A percentile compares a stretch with the other conserved stretches of the same genome.
phyloP scores from a whole-genome alignment of 2,888 invertebrate species.

The Tanytarsus gracilentus region DNA sequence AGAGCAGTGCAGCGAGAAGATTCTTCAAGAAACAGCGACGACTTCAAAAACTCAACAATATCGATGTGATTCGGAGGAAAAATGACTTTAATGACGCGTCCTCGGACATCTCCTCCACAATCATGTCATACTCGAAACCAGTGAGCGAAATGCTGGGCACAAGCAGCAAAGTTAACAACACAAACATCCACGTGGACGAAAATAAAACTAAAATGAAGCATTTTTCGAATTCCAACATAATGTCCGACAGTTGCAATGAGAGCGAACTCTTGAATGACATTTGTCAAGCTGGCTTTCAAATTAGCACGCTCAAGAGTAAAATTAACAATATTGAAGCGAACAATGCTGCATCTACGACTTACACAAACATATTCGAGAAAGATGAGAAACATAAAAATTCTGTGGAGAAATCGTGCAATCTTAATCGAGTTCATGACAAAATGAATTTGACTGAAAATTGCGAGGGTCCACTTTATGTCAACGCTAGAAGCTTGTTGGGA shows the following conservation, averaged over 20 bases:
- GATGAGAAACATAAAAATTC: conserved; percentile 7
- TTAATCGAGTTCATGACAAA: conserved; percentile 32
- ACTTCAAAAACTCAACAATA: conserved; percentile 61
- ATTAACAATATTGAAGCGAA: conserved; percentile 36
- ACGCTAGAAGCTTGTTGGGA: conserved; percentile 31
- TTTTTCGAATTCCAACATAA: conserved; percentile 54
- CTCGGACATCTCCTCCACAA: conserved; percentile 48
- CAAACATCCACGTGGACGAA: conserved; percentile 64
- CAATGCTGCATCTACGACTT: conserved; percentile 50
- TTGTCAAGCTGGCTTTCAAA: conserved; percentile 36
- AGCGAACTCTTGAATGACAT: conserved; percentile 39
- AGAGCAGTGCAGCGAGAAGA: conserved; percentile 85
- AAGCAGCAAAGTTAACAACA: conserved; percentile 71
- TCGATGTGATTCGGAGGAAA: conserved; percentile 50
- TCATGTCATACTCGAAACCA: conserved; percentile 45
- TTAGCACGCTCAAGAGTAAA: conserved; percentile 36
- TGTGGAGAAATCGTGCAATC: conserved; percentile 34
- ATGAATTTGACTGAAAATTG: conserved; percentile 1
- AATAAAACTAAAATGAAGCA: conserved; percentile 42
- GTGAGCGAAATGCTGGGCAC: conserved; percentile 52
- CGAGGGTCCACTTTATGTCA: conserved; percentile 38
- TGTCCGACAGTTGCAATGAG: conserved; percentile 55
- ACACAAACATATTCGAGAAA: conserved; percentile 45
- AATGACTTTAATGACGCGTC: conserved; percentile 45
- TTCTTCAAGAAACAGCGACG: conserved; percentile 82